Conservation (phyloP, 2,113 vertebrate genomes). For the Pseudopipra pipra region DNA sequence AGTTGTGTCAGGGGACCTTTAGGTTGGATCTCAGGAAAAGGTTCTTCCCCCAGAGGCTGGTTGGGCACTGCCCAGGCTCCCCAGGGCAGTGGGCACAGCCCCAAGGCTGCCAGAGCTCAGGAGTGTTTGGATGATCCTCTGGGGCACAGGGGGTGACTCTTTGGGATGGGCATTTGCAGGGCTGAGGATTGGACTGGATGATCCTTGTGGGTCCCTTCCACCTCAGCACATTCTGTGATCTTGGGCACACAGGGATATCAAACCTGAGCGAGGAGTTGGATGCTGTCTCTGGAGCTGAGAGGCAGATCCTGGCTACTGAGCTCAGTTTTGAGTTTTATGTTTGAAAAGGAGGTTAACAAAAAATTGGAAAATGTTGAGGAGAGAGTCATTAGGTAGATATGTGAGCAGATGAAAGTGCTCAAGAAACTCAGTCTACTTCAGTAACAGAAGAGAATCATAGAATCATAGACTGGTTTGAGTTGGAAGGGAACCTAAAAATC, state of each 20-base stretch:
- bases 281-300: background rate
- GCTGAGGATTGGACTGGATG: background rate
- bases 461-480: background rate
- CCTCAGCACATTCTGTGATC: background rate
- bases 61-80: background rate
- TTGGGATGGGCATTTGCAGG: background rate
- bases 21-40: too few relatives aligned
- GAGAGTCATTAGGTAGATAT: background rate
- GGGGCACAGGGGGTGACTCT: background rate
- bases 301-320: background rate
- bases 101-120: background rate
- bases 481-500: background rate
- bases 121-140: background rate
- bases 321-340: background rate
- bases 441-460: background rate
- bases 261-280: background rate
- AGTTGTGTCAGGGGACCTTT: too few relatives aligned
- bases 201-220: background rate
- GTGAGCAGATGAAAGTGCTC: background rate
- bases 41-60: background rate
- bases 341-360: background rate
- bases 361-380: background rate
- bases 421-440: background rate
- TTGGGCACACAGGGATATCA: background rate
- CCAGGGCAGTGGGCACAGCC: background rate